These are phyloP conservation scores for Sinopyrophorus schimmeli DNA, from an alignment of 2,888 invertebrate species.

Conservation along the genomic window DNA sequence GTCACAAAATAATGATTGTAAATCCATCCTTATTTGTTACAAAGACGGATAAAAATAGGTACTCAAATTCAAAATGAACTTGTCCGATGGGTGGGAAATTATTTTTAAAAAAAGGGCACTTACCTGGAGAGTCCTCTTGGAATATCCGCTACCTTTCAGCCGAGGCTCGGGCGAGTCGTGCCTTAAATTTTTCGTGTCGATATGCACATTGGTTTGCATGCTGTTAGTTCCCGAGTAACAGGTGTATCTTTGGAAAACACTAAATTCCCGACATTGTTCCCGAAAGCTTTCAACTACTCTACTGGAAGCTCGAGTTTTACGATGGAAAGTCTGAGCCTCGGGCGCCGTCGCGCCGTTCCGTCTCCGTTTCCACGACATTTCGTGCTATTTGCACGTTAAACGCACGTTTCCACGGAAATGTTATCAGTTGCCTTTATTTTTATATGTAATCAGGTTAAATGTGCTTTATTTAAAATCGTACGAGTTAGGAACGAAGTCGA, in stretches of 20 bases:
- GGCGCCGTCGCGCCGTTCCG: conserved; percentile 37
- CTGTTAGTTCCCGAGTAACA: conserved; percentile 40
- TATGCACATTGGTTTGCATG: conserved; percentile 78
- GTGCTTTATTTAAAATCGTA: conserved; percentile 1
- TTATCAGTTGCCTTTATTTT: conserved; percentile 9
- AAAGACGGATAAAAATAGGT: too few relatives aligned
- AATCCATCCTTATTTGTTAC: too few relatives aligned
- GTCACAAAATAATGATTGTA: too few relatives aligned
- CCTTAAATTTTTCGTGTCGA: conserved; percentile 69
- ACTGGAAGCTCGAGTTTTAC: conserved; percentile 33
- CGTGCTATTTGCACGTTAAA: conserved; percentile 31
- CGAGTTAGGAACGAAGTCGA: too few relatives aligned
- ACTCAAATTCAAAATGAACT: too few relatives aligned
- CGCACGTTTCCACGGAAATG: conserved; percentile 12
- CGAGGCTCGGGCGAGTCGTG: conserved; percentile 65
- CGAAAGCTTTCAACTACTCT: conserved; percentile 43
- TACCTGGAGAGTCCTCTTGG: conserved; percentile 60
- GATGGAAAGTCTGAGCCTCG: conserved; percentile 37
- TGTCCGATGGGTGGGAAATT: too few relatives aligned
- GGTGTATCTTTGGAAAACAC: conserved; percentile 36
- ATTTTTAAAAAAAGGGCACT: conserved; percentile 39
- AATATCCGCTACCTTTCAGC: conserved; percentile 56
- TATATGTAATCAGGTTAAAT: conserved; percentile 8
- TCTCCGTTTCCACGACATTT: conserved; percentile 38
- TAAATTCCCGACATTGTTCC: conserved; percentile 39